A percentile compares a stretch with the other conserved stretches of the same genome.
Evolutionary conservation across 1,140 invertebrate genomes (phyloP).

Genomic region (Homarus americanus): DNA sequence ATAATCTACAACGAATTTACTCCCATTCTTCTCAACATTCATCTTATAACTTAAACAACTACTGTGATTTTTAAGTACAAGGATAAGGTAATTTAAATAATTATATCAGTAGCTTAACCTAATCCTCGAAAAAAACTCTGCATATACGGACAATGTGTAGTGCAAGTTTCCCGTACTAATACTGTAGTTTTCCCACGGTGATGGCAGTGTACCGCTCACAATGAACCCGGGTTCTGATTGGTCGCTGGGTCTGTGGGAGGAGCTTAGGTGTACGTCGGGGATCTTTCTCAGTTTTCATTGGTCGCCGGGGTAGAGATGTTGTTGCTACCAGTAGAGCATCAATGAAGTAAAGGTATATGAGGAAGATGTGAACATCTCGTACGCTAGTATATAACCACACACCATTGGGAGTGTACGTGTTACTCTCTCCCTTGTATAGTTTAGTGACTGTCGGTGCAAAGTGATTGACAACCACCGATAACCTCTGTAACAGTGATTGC

Average conservation of each 20-base stretch:
- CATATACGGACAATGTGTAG: background rate
- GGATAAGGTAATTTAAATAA: background rate
- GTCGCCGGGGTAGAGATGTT: conserved; percentile 34
- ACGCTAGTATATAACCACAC: conserved; percentile 47
- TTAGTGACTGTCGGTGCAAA: conserved; percentile 7
- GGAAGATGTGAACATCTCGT: conserved; percentile 41
- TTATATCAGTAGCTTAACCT: background rate
- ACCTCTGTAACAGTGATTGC: background rate
- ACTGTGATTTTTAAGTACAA: background rate
- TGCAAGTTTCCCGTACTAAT: conserved; percentile 4
- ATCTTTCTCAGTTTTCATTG: conserved; percentile 40
- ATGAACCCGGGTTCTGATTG: conserved; percentile 56
- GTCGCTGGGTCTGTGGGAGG: conserved; percentile 23
- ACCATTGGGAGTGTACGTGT: background rate
- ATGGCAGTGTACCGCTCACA: conserved; percentile 29
- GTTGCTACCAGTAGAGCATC: conserved; percentile 68
- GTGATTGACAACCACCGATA: conserved; percentile 2
- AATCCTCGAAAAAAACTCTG: background rate
- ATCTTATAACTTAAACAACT: background rate
- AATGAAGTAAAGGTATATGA: conserved; percentile 68
- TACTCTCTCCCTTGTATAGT: background rate
- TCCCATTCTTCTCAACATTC: too few species aligned
- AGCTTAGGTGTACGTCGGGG: background rate
- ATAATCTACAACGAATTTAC: background rate
- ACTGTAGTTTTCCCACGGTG: conserved; percentile 52